Conservation (phyloP, 2,888 invertebrate genomes). For the Bedellia somnulentella region DNA sequence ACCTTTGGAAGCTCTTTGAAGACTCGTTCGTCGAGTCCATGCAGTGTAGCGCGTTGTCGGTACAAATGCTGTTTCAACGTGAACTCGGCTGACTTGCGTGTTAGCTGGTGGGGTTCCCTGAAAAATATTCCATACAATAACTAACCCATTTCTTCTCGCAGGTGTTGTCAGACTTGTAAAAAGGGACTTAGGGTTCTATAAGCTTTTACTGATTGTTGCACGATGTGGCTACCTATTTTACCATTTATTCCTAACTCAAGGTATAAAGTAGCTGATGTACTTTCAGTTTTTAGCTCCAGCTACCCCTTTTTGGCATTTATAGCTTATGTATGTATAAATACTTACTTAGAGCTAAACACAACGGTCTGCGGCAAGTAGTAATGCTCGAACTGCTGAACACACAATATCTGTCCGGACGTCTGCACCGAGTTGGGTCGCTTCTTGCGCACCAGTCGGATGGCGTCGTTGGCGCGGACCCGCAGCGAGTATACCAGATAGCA, state of each 20-base stretch:
- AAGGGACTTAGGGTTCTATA: too few species aligned
- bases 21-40: conserved; percentile 76
- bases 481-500: conserved; percentile 83
- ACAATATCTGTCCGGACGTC: conserved; percentile 78
- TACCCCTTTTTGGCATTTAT: too few species aligned
- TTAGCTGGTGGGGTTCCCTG: conserved; percentile 33
- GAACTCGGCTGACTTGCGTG: conserved; percentile 57
- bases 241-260: too few species aligned
- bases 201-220: too few species aligned
- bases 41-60: conserved; percentile 71
- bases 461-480: conserved; percentile 75
- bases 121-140: conserved; percentile 4
- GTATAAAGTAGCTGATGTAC: too few species aligned
- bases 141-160: background rate
- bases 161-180: too few species aligned
- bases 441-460: conserved; percentile 75
- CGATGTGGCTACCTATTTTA: too few species aligned
- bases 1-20: conserved; percentile 81
- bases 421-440: conserved; percentile 80
- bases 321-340: too few species aligned
- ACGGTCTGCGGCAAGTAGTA: conserved; percentile 76
- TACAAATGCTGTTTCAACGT: conserved; percentile 71
- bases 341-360: conserved; percentile 71
- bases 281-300: too few species aligned
- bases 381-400: conserved; percentile 80